Evolutionary conservation across 2,113 vertebrate genomes (phyloP).

Genomic region (Oncorhynchus masou): DNA sequence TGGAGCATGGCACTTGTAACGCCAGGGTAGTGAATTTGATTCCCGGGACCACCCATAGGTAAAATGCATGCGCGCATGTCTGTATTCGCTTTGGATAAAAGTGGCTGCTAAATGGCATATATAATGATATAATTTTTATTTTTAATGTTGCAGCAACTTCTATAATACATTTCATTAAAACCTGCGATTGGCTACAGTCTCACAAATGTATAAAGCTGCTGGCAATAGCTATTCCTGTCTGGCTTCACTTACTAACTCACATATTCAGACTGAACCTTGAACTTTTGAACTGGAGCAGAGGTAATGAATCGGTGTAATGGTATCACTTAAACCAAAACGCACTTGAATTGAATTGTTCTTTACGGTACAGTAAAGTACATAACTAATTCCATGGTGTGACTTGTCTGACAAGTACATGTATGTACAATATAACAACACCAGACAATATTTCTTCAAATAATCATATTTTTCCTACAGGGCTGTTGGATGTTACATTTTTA

Average conservation of each 20-base stretch:
- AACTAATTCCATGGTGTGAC: not conserved
- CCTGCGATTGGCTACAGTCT: conserved; percentile 27
- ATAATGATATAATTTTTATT: too few species aligned
- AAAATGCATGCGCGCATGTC: too few species aligned
- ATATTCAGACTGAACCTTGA: conserved; percentile 85
- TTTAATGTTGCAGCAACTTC: conserved; percentile 12
- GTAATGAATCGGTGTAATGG: not conserved
- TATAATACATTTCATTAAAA: conserved; percentile 67
- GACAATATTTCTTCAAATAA: not conserved
- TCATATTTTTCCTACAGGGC: not conserved
- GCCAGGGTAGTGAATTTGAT: too few species aligned
- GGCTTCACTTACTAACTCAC: conserved; percentile 31
- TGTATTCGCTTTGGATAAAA: too few species aligned
- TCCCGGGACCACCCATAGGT: too few species aligned
- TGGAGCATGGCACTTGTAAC: too few species aligned
- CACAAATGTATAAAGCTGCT: conserved; percentile 79
- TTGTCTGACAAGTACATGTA: not conserved
- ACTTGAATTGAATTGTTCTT: not conserved
- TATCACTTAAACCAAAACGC: not conserved
- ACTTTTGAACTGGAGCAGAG: not conserved
- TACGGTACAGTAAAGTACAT: not conserved
- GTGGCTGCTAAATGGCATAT: too few species aligned
- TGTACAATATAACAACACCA: not conserved
- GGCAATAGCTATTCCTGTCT: conserved; percentile 60
- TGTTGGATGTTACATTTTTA: not conserved